Conservation (phyloP, 1,140 invertebrate genomes). For the Cotesia chilonis region DNA sequence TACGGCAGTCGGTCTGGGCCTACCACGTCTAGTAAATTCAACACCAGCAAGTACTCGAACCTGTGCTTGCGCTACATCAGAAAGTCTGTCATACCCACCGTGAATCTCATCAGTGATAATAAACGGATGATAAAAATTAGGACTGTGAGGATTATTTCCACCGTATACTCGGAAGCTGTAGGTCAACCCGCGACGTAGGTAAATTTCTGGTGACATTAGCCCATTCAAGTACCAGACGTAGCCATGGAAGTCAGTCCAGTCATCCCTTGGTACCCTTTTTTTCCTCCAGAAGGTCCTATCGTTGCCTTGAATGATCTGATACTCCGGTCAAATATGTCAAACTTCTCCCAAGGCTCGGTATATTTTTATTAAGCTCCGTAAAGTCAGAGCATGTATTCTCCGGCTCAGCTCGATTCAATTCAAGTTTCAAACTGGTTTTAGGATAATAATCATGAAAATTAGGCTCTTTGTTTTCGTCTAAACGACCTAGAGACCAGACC, state of each 20-base stretch:
- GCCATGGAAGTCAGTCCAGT: conserved; percentile 68
- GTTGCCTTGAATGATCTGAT: conserved; percentile 79
- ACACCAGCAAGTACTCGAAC: conserved; percentile 86
- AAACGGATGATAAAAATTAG: conserved; percentile 89
- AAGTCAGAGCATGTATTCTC: conserved; percentile 77
- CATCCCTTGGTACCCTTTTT: conserved; percentile 79
- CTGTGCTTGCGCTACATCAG: conserved; percentile 74
- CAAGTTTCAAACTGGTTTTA: conserved; percentile 72
- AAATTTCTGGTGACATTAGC: conserved; percentile 84
- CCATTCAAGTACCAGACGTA: conserved; percentile 89
- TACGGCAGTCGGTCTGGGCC: conserved; percentile 79
- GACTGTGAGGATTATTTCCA: conserved; percentile 89
- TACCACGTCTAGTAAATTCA: conserved; percentile 81
- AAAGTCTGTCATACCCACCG: conserved; percentile 72
- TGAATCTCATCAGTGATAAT: conserved; percentile 89
- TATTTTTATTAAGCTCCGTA: conserved; percentile 61
- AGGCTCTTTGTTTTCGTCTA: conserved; percentile 82
- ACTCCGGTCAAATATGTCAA: conserved; percentile 80
- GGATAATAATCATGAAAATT: conserved; percentile 86
- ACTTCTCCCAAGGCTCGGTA: conserved; percentile 71
- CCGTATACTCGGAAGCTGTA: conserved; percentile 86
- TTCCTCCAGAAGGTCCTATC: conserved; percentile 82
- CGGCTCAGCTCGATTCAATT: conserved; percentile 73
- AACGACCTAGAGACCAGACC: conserved; percentile 85
- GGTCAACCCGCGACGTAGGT: conserved; percentile 83